Evolutionary conservation across 2,888 invertebrate species (phyloP).

Genomic region (Phorcus lineatus): DNA sequence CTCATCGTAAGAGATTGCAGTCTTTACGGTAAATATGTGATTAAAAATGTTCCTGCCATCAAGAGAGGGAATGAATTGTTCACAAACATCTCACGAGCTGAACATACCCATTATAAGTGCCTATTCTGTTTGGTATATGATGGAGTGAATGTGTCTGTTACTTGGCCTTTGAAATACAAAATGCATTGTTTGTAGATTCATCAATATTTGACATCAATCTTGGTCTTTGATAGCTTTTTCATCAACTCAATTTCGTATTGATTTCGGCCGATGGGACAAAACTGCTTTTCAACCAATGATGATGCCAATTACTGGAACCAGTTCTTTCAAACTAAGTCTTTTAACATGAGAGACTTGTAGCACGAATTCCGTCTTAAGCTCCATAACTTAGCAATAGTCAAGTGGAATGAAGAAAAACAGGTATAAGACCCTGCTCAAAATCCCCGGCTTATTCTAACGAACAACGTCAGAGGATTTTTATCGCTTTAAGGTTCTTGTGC

Average conservation of each 20-base stretch:
- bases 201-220: neutral
- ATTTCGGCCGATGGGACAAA: constrained; percentile 2
- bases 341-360: constrained; percentile 4
- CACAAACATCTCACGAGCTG: too few species aligned
- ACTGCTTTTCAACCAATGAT: constrained; percentile 2
- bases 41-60: too few species aligned
- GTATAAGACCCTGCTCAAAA: neutral
- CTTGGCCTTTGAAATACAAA: neutral
- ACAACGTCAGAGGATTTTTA: neutral
- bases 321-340: neutral
- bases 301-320: neutral
- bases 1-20: too few species aligned
- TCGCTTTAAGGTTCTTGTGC: neutral
- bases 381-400: constrained; percentile 1
- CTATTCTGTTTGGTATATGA: neutral
- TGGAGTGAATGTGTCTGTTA: neutral
- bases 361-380: neutral
- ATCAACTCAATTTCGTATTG: constrained; percentile 25
- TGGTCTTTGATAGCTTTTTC: neutral
- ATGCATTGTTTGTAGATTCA: neutral
- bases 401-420: neutral
- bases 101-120: too few species aligned
- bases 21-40: too few species aligned
- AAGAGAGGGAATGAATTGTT: too few species aligned
- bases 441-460: neutral